Evolutionary conservation across 2,888 invertebrate genomes (phyloP), one percentile per base, ranked within the genome.

Genomic region (Melieria crassipennis): DNA sequence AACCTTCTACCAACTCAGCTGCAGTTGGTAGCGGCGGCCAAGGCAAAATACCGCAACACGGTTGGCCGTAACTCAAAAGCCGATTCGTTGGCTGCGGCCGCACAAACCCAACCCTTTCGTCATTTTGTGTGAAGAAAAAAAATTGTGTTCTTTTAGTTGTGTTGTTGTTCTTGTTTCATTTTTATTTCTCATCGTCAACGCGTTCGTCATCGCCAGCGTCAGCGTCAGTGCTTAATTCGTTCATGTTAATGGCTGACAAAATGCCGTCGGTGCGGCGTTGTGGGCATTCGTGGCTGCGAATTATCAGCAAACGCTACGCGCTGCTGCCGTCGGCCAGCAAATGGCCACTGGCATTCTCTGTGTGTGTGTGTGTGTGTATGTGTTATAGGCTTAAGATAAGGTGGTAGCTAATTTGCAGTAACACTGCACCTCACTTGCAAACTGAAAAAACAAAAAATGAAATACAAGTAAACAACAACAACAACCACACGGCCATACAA

Each of bases 221-320:
- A 43, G 43, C 58, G 57, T 10, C 58, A 50, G 30, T 52, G 56
- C 65, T 65, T 11, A 65, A 48, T 62, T 66, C 66, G 52, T 48
- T 56, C 55, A 70, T 61, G 61, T 62, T 67, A 67, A 71, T 71
- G 71, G 66, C 66, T 71, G 71, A 71, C 66, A 71, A 71, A 71
- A 71, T 67, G 66, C 7, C 63, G 62, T 16, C 55, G 30, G 30
- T 30, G 30, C 30, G 30, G 30, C 30, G 30, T 30, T 30, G 30
- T 30, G 30, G 30, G 30, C 30, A 30, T 30, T 30, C 30, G 3
- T 3, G 30, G 30, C 30, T 3, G 30, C 30, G 30, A 30, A 30
- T 30, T 30, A 30, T 2, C 30, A 30, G 30, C 30, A 30, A 30
- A 30, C 3, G 30, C 30, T 30, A 2, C 2, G 30, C 30, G 30